Base-by-base conservation (phyloP, 2,888 invertebrate genomes). In the Zeuzera pyrina region DNA sequence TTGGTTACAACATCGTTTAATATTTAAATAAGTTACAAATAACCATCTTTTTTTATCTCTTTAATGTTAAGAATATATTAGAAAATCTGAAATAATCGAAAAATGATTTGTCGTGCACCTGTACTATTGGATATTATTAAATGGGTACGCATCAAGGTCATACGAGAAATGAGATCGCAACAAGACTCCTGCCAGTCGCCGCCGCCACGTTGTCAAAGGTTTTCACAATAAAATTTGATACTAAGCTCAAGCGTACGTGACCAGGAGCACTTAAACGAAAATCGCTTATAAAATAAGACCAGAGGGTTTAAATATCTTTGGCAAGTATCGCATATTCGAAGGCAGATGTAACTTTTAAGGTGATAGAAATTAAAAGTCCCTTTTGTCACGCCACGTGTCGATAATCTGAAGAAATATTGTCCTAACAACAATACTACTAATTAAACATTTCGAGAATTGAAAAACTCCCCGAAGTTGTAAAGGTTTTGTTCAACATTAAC, bases 171-270 rank as follows among this genome's bases (percentile, higher is more conserved):
- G 70, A 79, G 56, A 64, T 48, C 43, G 64, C 57, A 65, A 73
- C 57, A 39, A 42, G 60, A 69, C 56, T 53, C 47, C 49, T 50
- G 52, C 39, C 51, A 43, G 54, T 49, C 52, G 55, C 56, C 30
- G 44, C 53, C 56, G 55, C 57, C 53, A 56, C 50, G 61, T 57
- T 63, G 63, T 56, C 52, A 64, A 67, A 64, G 63, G 59, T 71
- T 68, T 55, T 54, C 49, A 64, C 68, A 73, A 66, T 63, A 73
- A 74, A 77, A 81, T 78, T 76, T 67, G 76, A 78, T 62, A 66
- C 77, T 73, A 52, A 41, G 49, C 47, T 48, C 49, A 49, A 47
- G 44, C 49, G 57, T 50, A 63, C 54, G 57, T 62, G 60, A 58
- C 53, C 30, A 34, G 33, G 21, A n/a, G 33, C 22, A 34, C 38